phyloP scores from a whole-genome alignment of 2,113 vertebrate species.

The Sciurus niger region DNA sequence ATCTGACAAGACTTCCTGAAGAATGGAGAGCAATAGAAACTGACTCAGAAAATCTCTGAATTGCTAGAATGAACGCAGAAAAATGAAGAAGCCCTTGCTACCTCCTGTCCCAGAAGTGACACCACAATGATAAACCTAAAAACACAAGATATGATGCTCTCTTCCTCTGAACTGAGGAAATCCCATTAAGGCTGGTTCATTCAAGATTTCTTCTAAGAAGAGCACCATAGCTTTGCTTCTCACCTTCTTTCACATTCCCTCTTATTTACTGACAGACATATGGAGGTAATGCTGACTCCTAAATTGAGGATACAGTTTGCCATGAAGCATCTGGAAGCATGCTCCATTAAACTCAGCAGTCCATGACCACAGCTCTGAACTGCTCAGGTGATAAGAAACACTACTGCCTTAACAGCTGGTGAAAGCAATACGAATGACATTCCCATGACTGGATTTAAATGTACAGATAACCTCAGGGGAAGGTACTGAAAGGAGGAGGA shows the following conservation, averaged over 20 bases:
- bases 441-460: slow-evolving; percentile 55
- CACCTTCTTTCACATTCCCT: slow-evolving; percentile 15
- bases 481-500: background rate
- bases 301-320: background rate
- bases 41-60: background rate
- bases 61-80: background rate
- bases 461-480: background rate
- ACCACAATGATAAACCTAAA: background rate
- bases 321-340: slow-evolving; percentile 26
- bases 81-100: slow-evolving; percentile 55
- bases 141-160: background rate
- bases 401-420: background rate
- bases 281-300: slow-evolving; percentile 30
- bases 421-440: background rate
- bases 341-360: slow-evolving; percentile 13
- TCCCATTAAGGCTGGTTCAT: background rate
- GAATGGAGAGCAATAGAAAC: background rate
- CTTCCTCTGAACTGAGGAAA: background rate
- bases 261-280: slow-evolving; percentile 5
- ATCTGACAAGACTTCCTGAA: background rate
- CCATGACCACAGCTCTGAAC: background rate
- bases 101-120: background rate
- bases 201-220: background rate
- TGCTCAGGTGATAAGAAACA: slow-evolving; percentile 47
- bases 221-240: background rate